Evolutionary conservation across 2,797 vertebrate genomes (phyloP), one percentile per base, ranked within the genome.

Genomic region (Molothrus aeneus): DNA sequence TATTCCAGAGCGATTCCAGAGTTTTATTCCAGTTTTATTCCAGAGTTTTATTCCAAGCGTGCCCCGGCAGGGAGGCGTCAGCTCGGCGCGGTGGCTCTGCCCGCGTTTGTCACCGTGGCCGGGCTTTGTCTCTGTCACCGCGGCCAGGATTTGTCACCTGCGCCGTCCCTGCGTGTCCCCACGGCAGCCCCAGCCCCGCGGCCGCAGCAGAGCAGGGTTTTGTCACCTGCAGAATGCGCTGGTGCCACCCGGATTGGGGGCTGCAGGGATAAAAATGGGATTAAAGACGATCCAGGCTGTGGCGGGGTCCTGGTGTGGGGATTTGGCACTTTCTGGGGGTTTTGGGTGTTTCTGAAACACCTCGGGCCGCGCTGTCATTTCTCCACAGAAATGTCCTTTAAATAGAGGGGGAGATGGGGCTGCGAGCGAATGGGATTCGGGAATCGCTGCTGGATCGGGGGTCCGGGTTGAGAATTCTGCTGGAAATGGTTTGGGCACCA

Each of bases 381-480:
- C 7, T n/a, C 31, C 47, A 2, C 22, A 78, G 8, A n/a, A 86
- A 25, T 12, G 19, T 32, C 66, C 69, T 28, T 86, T 60, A 34
- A 81, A 92, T 79, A 57, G 61, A 13, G 7, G 68, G 9, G 75
- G 86, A 57, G 72, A 78, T 56, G 31, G 43, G 73, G 70, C 80
- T 2, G 7, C 14, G 79, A 63, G 29, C 54, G 92, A 94, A 86
- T 1, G 11, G 4, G 36, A 63, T 83, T 69, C 45, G 72, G 92
- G 93, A 87, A 92, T 88, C 12, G 75, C 90, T 90, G 91, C 90
- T 75, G 42, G 77, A 74, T 80, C 40, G 15, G 73, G 92, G 72
- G 36, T 36, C 77, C 1, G 6, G 59, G 17, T 51, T 60, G 75
- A 81, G 90, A 75, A 75, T 83, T 90, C 40, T 34, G 19, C 61